phyloP scores from a whole-genome alignment of 2,888 invertebrate species.

The Drosophila siamana region DNA sequence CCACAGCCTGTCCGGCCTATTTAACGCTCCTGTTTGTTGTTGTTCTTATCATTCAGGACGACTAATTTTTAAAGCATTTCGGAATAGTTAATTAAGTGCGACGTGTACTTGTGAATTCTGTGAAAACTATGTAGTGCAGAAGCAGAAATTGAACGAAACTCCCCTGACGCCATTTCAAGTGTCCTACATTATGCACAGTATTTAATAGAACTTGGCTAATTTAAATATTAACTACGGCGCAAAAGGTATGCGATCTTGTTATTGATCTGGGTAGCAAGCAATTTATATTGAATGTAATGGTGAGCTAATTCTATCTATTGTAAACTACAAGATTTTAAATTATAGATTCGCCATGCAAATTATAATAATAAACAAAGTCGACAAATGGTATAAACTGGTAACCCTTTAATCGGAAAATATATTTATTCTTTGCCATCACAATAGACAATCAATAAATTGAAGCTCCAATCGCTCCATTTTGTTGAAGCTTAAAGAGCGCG shows the following conservation, averaged over 20 bases:
- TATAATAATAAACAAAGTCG: too few relatives aligned
- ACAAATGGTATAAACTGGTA: too few relatives aligned
- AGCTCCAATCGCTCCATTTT: conserved; percentile 33
- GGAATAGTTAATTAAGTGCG: conserved; percentile 78
- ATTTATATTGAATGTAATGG: not conserved
- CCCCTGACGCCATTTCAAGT: conserved; percentile 39
- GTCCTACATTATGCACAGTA: conserved; percentile 52
- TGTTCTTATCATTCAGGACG: conserved; percentile 64
- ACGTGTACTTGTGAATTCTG: conserved; percentile 29
- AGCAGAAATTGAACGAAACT: not conserved
- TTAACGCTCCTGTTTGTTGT: not conserved
- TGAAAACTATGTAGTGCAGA: conserved; percentile 1
- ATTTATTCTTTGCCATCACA: conserved; percentile 4
- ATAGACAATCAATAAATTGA: conserved; percentile 54
- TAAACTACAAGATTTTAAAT: too few relatives aligned
- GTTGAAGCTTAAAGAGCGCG: conserved; percentile 36
- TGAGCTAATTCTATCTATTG: too few relatives aligned
- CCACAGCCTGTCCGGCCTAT: not conserved
- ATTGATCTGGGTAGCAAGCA: not conserved
- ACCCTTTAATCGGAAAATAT: not conserved
- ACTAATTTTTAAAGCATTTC: conserved; percentile 74
- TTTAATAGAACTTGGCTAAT: not conserved
- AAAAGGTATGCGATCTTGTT: not conserved
- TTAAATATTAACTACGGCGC: not conserved
- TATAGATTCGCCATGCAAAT: too few relatives aligned